These are phyloP conservation scores for Lordiphosa fenestrarum DNA, from an alignment of 2,888 invertebrate genomes.

Conservation along the genomic window DNA sequence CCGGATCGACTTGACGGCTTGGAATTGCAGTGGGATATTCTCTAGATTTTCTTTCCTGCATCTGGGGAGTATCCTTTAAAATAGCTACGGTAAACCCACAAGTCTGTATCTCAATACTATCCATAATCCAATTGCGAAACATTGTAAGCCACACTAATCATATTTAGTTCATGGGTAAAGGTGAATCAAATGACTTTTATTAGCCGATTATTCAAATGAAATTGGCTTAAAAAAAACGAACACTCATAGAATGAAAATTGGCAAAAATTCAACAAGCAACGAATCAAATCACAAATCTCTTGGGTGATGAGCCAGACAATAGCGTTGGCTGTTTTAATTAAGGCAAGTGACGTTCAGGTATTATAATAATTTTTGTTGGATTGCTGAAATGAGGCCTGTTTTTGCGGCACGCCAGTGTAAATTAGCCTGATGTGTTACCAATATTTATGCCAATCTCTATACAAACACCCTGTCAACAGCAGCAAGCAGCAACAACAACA, in stretches of 20 bases:
- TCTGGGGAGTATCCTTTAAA: too few relatives aligned
- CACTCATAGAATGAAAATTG: conserved; percentile 21
- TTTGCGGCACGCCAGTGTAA: conserved; percentile 43
- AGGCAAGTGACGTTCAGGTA: too few relatives aligned
- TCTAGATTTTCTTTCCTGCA: too few relatives aligned
- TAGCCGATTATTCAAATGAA: conserved; percentile 33
- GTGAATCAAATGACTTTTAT: conserved; percentile 25
- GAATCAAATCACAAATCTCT: too few relatives aligned
- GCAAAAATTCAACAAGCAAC: conserved; percentile 24
- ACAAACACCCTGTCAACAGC: conserved; percentile 40
- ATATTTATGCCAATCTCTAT: conserved; percentile 54
- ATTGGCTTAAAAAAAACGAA: conserved; percentile 24
- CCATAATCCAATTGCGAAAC: too few relatives aligned
- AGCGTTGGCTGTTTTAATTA: not conserved
- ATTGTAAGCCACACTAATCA: too few relatives aligned
- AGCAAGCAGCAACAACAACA: conserved; percentile 23
- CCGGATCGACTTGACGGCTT: too few relatives aligned
- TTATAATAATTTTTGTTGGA: not conserved
- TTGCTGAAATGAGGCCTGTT: not conserved
- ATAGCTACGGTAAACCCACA: too few relatives aligned
- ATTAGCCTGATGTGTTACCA: conserved; percentile 11
- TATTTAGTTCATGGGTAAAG: conserved; percentile 3
- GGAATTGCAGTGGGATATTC: too few relatives aligned
- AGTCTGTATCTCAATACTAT: too few relatives aligned
- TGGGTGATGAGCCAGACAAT: not conserved